Conservation (phyloP, 1,140 invertebrate species). For the Cydia amplana region DNA sequence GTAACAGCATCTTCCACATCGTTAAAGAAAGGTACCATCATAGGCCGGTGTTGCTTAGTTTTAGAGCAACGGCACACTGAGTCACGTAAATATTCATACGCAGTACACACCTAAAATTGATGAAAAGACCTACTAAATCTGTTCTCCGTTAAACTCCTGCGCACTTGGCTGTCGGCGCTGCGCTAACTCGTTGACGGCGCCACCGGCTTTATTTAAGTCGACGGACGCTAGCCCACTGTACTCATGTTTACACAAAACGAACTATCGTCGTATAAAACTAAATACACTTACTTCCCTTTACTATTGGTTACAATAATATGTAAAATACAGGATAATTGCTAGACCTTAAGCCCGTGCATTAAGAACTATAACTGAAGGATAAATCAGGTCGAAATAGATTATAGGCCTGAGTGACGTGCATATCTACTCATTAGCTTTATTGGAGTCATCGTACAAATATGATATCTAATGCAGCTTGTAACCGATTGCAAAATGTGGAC, state of each 20-base stretch:
- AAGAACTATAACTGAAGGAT: background rate
- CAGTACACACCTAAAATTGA: background rate
- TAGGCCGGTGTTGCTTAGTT: background rate
- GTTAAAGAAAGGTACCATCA: no score
- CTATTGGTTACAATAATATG: background rate
- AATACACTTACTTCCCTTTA: background rate
- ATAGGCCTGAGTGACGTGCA: background rate
- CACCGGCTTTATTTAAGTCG: slow-evolving; percentile 11
- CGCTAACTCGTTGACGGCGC: slow-evolving; percentile 6
- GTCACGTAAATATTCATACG: slow-evolving; percentile 11
- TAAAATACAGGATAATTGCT: background rate
- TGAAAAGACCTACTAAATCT: slow-evolving; percentile 5
- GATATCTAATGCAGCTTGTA: slow-evolving; percentile 2
- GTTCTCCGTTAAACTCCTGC: slow-evolving; percentile 7
- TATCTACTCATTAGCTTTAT: slow-evolving; percentile 10
- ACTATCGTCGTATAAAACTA: background rate
- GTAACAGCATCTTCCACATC: no score
- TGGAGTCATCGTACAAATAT: background rate
- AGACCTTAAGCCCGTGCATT: background rate
- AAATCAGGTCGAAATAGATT: slow-evolving; percentile 7
- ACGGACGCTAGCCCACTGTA: background rate
- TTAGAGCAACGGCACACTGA: background rate
- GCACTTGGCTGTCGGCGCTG: background rate
- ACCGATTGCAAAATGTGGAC: slow-evolving; percentile 1
- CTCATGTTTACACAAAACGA: background rate